phyloP scores from a whole-genome alignment of 2,113 vertebrate genomes.

The Psilopogon haemacephalus region DNA sequence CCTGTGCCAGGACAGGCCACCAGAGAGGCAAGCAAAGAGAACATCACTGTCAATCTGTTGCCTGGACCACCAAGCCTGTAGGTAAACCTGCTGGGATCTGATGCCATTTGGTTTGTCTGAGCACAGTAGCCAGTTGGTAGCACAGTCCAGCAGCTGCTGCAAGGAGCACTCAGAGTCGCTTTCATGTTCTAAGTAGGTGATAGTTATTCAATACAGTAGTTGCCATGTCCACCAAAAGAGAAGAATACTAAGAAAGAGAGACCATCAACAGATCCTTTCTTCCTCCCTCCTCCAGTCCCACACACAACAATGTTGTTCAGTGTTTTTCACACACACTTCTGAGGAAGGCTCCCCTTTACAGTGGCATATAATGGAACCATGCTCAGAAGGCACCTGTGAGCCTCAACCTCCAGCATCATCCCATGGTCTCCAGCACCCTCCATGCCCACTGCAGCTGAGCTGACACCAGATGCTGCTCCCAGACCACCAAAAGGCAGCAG shows the following conservation, averaged over 20 bases:
- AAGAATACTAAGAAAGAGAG: neutral
- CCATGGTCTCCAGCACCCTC: neutral
- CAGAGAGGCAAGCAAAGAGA: neutral
- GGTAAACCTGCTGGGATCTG: neutral
- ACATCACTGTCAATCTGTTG: neutral
- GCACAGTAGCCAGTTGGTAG: neutral
- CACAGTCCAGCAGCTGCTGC: neutral
- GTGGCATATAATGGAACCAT: neutral
- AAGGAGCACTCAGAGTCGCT: accelerated
- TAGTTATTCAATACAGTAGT: neutral
- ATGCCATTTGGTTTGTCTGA: neutral
- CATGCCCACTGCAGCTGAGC: neutral
- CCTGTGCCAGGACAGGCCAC: neutral
- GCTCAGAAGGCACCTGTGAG: neutral
- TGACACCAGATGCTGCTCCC: neutral
- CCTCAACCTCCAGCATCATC: neutral
- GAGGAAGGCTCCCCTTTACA: neutral
- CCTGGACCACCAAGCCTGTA: neutral
- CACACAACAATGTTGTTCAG: accelerated
- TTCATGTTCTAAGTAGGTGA: accelerated
- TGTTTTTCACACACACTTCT: neutral
- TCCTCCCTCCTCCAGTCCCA: neutral
- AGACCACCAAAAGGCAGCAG: neutral
- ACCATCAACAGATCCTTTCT: neutral
- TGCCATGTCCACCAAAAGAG: neutral